Evolutionary conservation across 2,888 invertebrate genomes (phyloP).

Genomic region (Trachelus iudaicus): DNA sequence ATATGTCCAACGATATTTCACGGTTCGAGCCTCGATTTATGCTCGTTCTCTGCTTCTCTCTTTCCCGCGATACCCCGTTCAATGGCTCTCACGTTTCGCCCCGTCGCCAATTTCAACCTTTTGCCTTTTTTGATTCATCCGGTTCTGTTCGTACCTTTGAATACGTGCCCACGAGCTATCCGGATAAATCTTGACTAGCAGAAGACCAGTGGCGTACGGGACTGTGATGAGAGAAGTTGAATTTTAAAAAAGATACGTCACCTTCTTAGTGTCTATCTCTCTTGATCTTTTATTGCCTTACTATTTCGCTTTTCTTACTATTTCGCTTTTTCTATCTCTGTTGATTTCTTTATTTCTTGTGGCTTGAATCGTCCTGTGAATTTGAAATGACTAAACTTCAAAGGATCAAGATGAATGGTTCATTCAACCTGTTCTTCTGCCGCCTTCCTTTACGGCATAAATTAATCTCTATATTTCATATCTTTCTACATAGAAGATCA

Average conservation of each 20-base stretch:
- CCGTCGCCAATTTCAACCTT: not conserved
- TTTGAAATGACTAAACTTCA: not conserved
- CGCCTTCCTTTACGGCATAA: not conserved
- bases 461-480: not conserved
- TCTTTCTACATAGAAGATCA: not conserved
- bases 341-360: not conserved
- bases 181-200: not conserved
- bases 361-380: not conserved
- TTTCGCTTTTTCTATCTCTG: not conserved
- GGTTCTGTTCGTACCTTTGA: not conserved
- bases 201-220: not conserved
- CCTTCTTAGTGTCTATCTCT: not conserved
- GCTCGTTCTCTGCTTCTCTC: not conserved
- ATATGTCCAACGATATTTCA: constrained; percentile 5
- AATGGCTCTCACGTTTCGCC: not conserved
- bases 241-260: not conserved
- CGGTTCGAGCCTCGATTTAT: constrained; percentile 3
- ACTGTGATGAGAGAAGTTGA: not conserved
- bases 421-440: not conserved
- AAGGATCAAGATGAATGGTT: not conserved
- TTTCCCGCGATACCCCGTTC: not conserved
- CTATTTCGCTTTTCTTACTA: not conserved
- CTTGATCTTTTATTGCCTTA: not conserved
- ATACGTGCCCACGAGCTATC: not conserved
- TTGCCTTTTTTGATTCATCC: not conserved